phyloP scores from a whole-genome alignment of 2,797 vertebrate genomes.

The Ciconia nigra region DNA sequence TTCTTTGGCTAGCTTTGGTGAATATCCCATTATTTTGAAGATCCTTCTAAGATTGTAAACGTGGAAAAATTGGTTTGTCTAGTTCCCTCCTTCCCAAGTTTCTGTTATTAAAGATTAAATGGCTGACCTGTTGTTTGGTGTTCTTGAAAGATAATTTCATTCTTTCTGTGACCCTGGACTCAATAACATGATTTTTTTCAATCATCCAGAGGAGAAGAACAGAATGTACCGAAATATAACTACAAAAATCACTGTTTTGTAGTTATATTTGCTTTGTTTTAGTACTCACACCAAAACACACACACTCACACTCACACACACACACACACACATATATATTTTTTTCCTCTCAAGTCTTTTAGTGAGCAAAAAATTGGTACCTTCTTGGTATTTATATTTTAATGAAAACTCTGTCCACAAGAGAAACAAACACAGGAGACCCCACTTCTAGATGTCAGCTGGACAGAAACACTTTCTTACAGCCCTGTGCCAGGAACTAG shows the following conservation, averaged over 20 bases:
- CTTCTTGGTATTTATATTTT: not conserved
- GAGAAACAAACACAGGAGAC: not conserved
- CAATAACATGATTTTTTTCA: not conserved
- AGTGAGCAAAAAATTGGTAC: not conserved
- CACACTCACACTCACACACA: too few species aligned
- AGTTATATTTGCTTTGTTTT: not conserved
- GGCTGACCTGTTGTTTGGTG: not conserved
- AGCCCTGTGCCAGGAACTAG: accelerated
- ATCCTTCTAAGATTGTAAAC: not conserved
- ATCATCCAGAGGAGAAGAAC: not conserved
- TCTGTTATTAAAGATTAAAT: not conserved
- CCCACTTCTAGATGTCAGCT: accelerated
- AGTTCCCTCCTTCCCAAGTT: not conserved
- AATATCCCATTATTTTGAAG: not conserved
- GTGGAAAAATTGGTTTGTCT: not conserved
- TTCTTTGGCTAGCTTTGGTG: not conserved
- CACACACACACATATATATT: too few species aligned
- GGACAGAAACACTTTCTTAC: not conserved
- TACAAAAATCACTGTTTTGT: not conserved
- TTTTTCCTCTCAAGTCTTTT: not conserved
- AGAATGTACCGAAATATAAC: not conserved
- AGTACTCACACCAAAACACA: not conserved
- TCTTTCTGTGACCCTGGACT: not conserved
- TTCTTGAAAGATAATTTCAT: not conserved
- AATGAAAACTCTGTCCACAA: not conserved